Base-by-base conservation (phyloP, 2,113 vertebrate species). In the Neofelis nebulosa region DNA sequence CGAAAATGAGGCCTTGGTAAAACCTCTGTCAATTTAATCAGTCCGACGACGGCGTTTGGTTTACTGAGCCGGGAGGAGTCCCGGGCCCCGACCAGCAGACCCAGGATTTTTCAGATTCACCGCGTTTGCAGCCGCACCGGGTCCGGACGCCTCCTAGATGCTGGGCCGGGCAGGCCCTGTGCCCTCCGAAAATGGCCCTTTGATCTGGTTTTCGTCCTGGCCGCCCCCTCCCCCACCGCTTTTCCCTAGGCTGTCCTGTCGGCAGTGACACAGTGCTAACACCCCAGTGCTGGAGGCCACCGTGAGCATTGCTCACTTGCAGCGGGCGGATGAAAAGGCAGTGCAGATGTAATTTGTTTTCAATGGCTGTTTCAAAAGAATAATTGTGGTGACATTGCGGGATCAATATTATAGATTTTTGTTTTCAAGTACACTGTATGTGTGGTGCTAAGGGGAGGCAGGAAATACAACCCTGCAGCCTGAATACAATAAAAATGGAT, bases 331-430 rank as follows among this genome's bases (percentile, higher is more conserved):
- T 99, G 99, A 99, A 99, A 99, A 99, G 99, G 99, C 99, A 99
- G 99, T 99, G 99, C 99, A 99, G 99, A 99, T 99, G 99, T 99
- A 99, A 99, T 99, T 99, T 99, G 99, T 99, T 99, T 99, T 99
- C 99, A 99, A 99, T 99, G 99, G 99, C 99, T 99, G 99, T 99
- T 99, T 99, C 99, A 99, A 99, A 99, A 99, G 99, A 99, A 99
- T 99, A 99, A 99, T 99, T 99, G 99, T 99, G 99, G 99, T 99
- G 99, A 99, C 99, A 99, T 99, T 99, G 99, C 91, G 98, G 98
- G 99, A 99, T 99, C 99, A 99, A 99, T 99, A 99, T 98, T 99
- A 99, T 99, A 98, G 99, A 99, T 99, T 99, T 99, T 99, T 99
- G 99, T 99, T 99, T 99, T 99, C 99, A 99, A 99, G 99, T 99